A percentile compares a stretch with the other conserved stretches of the same genome.
Conservation (phyloP, 2,113 vertebrate species). For the Vulpes ferrilata region DNA sequence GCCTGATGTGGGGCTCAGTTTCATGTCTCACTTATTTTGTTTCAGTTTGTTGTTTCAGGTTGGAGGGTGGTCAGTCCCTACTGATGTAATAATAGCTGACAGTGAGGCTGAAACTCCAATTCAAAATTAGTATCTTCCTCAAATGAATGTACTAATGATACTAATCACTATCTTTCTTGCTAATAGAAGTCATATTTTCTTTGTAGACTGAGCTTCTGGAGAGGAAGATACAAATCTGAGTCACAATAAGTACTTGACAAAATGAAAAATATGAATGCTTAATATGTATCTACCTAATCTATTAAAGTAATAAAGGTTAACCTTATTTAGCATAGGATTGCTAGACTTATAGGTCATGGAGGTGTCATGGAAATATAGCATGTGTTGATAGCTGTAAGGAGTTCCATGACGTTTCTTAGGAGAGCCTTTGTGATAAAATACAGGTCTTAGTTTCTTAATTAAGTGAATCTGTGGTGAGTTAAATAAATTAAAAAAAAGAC, state of each 20-base stretch:
- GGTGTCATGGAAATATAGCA: not conserved
- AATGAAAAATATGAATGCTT: constrained; percentile 10
- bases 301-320: constrained; percentile 19
- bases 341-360: constrained; percentile 7
- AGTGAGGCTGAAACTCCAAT: constrained; percentile 8
- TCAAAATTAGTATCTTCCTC: constrained; percentile 46
- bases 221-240: not conserved
- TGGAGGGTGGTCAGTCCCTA: not conserved
- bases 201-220: constrained; percentile 21
- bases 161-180: not conserved
- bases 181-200: not conserved
- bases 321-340: not conserved
- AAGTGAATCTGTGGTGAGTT: not conserved
- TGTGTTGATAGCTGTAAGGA: not conserved
- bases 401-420: not conserved
- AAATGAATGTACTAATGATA: not conserved
- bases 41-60: not conserved
- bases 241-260: not conserved
- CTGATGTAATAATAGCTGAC: not conserved
- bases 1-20: not conserved
- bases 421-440: not conserved
- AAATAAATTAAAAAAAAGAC: not conserved
- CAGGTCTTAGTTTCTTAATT: not conserved
- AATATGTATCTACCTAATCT: not conserved
- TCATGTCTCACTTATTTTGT: not conserved